Base-by-base conservation (phyloP, 1,140 invertebrate species). In the Aphaenogaster ashmeadi region DNA sequence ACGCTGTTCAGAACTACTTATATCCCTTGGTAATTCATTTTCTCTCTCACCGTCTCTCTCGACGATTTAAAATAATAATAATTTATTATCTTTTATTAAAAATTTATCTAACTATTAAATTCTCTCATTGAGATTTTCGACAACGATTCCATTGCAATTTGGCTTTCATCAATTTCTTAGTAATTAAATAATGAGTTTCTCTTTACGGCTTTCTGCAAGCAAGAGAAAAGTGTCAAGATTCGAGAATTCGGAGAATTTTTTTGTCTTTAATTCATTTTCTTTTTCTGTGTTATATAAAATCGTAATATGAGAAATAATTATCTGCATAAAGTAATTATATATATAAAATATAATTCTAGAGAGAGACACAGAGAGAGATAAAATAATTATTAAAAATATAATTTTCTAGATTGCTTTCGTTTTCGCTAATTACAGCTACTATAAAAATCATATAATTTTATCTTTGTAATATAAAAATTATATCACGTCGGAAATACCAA, bases 401-500 rank as follows among this genome's bases (percentile, higher is more conserved):
- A n/a, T 38, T 62, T 38, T 38, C 2, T 36, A 36, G 33, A 15
- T 62, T 18, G 7, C 15, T 3, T 64, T 36, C 27, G 15, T 38
- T 64, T 64, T n/a, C 38, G 4, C 13, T 38, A 7, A 8, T n/a
- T 64, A 2, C 13, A 1, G 13, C 27, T 8, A 15, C 33, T 52
- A 9, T 52, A 52, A n/a, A 41, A 9, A 38, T 38, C 11, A 47
- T 0, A 18, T 15, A 52, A 72, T 52, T 72, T 21, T 41, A 60
- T 60, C 5, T 77, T 11, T 33, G n/a, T 8, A 41, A 0, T 21
- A 44, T 21, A 77, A 60, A 77, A 74, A 52, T 77, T 41, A n/a
- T 18, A 81, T 90, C 84, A 72, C 80, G 75, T 66, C 83, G 89
- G 87, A 91, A 91, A 90, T 90, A 89, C 85, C 87, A 81, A 66